Evolutionary conservation across 2,113 vertebrate genomes (phyloP).

Genomic region (Arvicanthis niloticus): DNA sequence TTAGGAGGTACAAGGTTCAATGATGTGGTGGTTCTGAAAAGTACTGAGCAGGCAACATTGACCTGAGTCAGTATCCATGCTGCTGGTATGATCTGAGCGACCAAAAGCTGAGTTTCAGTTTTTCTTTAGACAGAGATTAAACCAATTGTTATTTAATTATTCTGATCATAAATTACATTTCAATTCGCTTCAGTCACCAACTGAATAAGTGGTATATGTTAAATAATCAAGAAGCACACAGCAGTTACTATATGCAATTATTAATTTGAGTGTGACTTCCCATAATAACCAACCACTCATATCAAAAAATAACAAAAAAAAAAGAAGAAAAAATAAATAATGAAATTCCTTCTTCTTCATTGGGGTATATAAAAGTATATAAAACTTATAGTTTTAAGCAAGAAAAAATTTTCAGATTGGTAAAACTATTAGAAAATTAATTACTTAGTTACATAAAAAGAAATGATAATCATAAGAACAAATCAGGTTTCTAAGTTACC

Average conservation of each 20-base stretch:
- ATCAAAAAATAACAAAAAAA: neutral
- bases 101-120: neutral
- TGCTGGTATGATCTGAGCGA: neutral
- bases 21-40: neutral
- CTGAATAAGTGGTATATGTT: conserved; percentile 1
- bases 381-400: conserved; percentile 26
- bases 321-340: neutral
- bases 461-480: neutral
- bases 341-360: conserved; percentile 26
- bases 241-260: neutral
- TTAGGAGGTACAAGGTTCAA: conserved; percentile 1
- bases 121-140: conserved; percentile 31
- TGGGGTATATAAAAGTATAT: too few relatives aligned
- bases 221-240: conserved; percentile 34
- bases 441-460: conserved; percentile 34
- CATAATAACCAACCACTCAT: neutral
- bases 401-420: conserved; percentile 10
- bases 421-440: conserved; percentile 30
- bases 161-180: conserved; percentile 48
- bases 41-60: neutral
- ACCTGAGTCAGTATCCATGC: neutral
- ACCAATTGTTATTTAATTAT: conserved; percentile 28
- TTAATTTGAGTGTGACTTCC: conserved; percentile 38
- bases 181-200: neutral
- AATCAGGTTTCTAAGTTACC: conserved; percentile 36